These are phyloP conservation scores for Thomomys bottae DNA, from an alignment of 2,113 vertebrate genomes.

Conservation along the genomic window DNA sequence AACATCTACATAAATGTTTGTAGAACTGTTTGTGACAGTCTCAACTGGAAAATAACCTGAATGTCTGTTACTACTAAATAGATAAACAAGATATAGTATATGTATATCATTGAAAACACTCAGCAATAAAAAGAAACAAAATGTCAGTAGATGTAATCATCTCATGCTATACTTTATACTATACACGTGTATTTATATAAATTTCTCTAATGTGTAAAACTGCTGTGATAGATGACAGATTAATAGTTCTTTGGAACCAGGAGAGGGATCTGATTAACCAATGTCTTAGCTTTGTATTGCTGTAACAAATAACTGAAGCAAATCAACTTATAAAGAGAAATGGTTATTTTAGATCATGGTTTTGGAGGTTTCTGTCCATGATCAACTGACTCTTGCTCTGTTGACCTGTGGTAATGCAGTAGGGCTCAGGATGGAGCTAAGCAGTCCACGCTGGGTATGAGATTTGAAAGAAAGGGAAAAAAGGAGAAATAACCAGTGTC, in stretches of 20 bases:
- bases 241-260: background rate
- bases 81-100: background rate
- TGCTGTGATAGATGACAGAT: background rate
- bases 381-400: background rate
- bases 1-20: background rate
- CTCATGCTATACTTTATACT: background rate
- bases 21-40: background rate
- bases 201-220: background rate
- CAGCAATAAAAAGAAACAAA: constrained; percentile 8
- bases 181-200: background rate
- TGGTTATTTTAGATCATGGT: background rate
- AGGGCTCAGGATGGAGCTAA: background rate
- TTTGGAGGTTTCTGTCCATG: background rate
- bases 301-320: background rate
- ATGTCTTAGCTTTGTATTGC: background rate
- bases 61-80: background rate
- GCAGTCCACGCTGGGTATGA: background rate
- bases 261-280: background rate
- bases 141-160: background rate
- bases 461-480: background rate
- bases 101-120: background rate
- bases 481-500: background rate
- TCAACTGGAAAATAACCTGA: background rate
- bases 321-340: background rate
- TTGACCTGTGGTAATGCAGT: background rate